Evolutionary conservation across 1,140 invertebrate species (phyloP).

Genomic region (Nephila pilipes): DNA sequence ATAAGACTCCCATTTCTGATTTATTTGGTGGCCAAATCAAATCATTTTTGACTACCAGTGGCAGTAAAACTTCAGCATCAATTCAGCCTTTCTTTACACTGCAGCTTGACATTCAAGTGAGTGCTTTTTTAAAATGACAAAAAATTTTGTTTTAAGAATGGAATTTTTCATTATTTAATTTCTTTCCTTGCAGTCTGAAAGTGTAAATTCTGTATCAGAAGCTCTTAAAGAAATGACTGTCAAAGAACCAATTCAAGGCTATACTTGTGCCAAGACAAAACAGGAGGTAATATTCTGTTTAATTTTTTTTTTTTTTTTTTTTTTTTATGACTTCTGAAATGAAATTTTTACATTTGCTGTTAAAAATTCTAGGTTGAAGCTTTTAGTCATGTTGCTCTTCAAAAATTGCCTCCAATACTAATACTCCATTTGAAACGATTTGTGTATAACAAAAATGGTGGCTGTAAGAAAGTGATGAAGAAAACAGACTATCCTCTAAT

Average conservation of each 20-base stretch:
- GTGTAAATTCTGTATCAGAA: conserved; percentile 86
- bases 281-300: conserved; percentile 81
- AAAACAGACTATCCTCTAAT: conserved; percentile 93
- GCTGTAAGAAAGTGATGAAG: conserved; percentile 93
- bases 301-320: not conserved
- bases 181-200: conserved; percentile 86
- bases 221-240: conserved; percentile 92
- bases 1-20: conserved; percentile 92
- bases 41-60: conserved; percentile 88
- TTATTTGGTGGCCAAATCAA: conserved; percentile 95
- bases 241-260: conserved; percentile 91
- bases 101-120: conserved; percentile 95
- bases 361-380: conserved; percentile 84
- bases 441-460: conserved; percentile 89
- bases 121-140: no score
- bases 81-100: conserved; percentile 97
- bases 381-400: conserved; percentile 92
- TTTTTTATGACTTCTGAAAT: not conserved
- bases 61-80: conserved; percentile 87
- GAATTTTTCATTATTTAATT: not conserved
- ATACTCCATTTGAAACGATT: conserved; percentile 93
- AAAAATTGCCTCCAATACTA: conserved; percentile 92
- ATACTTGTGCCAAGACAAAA: conserved; percentile 90
- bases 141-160: not conserved
- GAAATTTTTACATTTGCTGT: not conserved